Conservation (phyloP, 2,888 invertebrate species). For the Chouioia cunea region DNA sequence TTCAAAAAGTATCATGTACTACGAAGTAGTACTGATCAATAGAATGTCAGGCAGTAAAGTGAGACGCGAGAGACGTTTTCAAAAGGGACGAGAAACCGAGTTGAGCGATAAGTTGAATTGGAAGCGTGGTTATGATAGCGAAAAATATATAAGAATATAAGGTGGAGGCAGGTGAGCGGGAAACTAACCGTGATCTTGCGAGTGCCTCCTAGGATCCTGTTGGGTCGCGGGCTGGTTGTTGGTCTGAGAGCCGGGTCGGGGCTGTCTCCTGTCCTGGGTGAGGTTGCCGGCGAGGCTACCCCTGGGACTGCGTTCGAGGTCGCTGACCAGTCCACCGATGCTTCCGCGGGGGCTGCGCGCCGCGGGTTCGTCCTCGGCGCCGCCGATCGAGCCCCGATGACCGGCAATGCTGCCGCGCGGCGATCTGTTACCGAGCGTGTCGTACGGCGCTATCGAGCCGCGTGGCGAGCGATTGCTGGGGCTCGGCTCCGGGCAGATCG, state of each 20-base stretch:
- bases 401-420: slow-evolving; percentile 69
- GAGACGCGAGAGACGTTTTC: too few species aligned
- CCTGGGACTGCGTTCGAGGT: slow-evolving; percentile 67
- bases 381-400: slow-evolving; percentile 61
- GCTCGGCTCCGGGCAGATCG: slow-evolving; percentile 70
- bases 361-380: slow-evolving; percentile 48
- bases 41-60: too few species aligned
- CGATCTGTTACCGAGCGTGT: slow-evolving; percentile 59
- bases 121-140: too few species aligned
- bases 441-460: slow-evolving; percentile 69
- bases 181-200: slow-evolving; percentile 63
- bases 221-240: slow-evolving; percentile 64
- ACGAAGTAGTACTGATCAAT: too few species aligned
- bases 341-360: slow-evolving; percentile 73
- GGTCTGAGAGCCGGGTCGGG: slow-evolving; percentile 70
- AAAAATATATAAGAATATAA: too few species aligned
- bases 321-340: slow-evolving; percentile 71
- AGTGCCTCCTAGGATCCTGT: slow-evolving; percentile 62
- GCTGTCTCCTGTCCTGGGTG: slow-evolving; percentile 72
- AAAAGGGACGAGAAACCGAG: too few species aligned
- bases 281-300: slow-evolving; percentile 64
- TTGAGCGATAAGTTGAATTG: too few species aligned
- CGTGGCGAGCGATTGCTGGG: slow-evolving; percentile 67
- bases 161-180: not conserved
- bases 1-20: too few species aligned